Percentiles rank a stretch among this genome's conserved stretches.
Evolutionary conservation across 53 echinoderm and acorn worm species (phyloP).

Genomic region (Paracentrotus lividus): DNA sequence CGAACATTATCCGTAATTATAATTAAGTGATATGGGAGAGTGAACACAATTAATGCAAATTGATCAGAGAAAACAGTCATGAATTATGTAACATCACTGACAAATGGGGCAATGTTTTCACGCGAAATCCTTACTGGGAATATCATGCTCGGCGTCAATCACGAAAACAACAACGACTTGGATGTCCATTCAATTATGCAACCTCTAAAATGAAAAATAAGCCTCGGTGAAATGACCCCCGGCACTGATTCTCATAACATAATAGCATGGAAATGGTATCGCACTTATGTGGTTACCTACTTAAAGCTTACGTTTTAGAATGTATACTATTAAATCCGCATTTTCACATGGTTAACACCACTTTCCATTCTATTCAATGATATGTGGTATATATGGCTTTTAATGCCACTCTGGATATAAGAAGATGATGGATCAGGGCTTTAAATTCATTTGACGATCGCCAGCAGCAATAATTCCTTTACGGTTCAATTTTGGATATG

Average conservation of each 20-base stretch:
- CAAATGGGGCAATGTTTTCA: neutral
- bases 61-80: neutral
- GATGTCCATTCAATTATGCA: neutral
- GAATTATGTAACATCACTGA: neutral
- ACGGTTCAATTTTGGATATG: neutral
- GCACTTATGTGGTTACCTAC: conserved; percentile 40
- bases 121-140: neutral
- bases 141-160: neutral
- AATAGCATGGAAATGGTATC: neutral
- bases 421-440: neutral
- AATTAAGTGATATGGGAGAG: neutral
- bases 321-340: neutral
- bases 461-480: neutral
- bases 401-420: neutral
- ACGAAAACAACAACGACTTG: too few relatives aligned
- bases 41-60: neutral
- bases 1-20: neutral
- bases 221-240: neutral
- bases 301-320: neutral
- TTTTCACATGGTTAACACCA: neutral
- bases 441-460: neutral
- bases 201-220: neutral
- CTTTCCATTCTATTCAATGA: neutral
- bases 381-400: neutral
- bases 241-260: neutral